These are phyloP conservation scores for Gymnodraco acuticeps DNA, from an alignment of 2,797 vertebrate species.

Conservation along the genomic window DNA sequence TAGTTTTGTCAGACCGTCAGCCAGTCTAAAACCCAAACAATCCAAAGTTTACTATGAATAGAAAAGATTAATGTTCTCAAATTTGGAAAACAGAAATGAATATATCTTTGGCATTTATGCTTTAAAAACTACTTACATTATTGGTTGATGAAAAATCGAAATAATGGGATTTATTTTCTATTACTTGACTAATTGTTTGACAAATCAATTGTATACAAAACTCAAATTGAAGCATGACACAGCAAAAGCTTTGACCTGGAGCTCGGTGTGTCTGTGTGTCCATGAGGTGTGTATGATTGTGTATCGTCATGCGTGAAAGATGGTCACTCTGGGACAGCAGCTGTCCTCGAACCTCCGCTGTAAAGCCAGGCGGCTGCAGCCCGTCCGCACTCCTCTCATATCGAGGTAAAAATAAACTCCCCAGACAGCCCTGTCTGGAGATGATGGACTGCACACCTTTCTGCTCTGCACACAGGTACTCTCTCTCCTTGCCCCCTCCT, in stretches of 20 bases:
- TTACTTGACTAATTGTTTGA: neutral
- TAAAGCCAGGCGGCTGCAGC: conserved; percentile 47
- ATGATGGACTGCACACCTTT: conserved; percentile 77
- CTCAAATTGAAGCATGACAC: neutral
- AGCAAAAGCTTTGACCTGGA: neutral
- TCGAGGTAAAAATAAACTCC: conserved; percentile 80
- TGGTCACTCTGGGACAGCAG: conserved; percentile 47
- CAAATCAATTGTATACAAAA: neutral
- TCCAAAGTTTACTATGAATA: neutral
- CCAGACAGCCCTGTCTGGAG: conserved; percentile 72
- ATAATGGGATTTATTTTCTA: neutral
- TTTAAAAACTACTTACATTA: neutral
- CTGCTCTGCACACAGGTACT: conserved; percentile 69
- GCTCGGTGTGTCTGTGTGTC: conserved; percentile 7
- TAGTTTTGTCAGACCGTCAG: neutral
- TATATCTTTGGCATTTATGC: neutral
- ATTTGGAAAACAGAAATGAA: neutral
- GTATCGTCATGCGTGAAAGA: conserved; percentile 37
- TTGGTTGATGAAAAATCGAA: neutral
- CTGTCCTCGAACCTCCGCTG: conserved; percentile 44
- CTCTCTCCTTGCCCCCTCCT: conserved; percentile 14
- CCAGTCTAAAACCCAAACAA: neutral
- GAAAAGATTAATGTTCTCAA: neutral
- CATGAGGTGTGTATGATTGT: conserved; percentile 15
- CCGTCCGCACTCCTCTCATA: conserved; percentile 52